Conservation (phyloP, 2,888 invertebrate genomes). For the Xylota sylvarum region DNA sequence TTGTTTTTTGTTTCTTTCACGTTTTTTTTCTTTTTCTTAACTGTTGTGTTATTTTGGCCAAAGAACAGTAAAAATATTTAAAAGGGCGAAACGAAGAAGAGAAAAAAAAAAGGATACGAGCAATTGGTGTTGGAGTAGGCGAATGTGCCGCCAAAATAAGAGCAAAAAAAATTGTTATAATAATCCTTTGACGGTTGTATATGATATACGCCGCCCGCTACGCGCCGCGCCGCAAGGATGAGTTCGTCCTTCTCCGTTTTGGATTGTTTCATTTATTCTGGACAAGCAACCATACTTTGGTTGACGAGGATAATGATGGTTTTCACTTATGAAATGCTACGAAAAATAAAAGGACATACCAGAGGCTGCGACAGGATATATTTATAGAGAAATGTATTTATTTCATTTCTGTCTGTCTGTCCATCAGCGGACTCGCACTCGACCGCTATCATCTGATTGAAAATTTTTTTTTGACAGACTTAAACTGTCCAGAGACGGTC, state of each 20-base stretch:
- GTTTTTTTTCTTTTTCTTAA: conserved; percentile 28
- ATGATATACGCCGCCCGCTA: conserved; percentile 35
- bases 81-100: conserved; percentile 45
- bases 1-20: not conserved
- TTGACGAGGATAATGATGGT: conserved; percentile 19
- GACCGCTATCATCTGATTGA: conserved; percentile 59
- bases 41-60: conserved; percentile 41
- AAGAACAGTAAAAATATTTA: conserved; percentile 66
- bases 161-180: conserved; percentile 53
- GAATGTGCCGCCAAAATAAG: conserved; percentile 15
- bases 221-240: conserved; percentile 55
- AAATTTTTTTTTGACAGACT: conserved; percentile 68
- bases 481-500: conserved; percentile 34
- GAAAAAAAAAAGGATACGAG: conserved; percentile 30
- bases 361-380: conserved; percentile 10
- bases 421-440: conserved; percentile 44
- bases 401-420: conserved; percentile 42
- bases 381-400: conserved; percentile 23
- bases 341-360: conserved; percentile 1
- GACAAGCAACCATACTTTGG: conserved; percentile 21
- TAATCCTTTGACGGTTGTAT: conserved; percentile 74
- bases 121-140: conserved; percentile 55
- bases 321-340: not conserved
- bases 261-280: conserved; percentile 31
- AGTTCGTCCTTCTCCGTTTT: conserved; percentile 11